Conservation (phyloP, 2,113 vertebrate genomes). For the Apistogramma diplotaenia region DNA sequence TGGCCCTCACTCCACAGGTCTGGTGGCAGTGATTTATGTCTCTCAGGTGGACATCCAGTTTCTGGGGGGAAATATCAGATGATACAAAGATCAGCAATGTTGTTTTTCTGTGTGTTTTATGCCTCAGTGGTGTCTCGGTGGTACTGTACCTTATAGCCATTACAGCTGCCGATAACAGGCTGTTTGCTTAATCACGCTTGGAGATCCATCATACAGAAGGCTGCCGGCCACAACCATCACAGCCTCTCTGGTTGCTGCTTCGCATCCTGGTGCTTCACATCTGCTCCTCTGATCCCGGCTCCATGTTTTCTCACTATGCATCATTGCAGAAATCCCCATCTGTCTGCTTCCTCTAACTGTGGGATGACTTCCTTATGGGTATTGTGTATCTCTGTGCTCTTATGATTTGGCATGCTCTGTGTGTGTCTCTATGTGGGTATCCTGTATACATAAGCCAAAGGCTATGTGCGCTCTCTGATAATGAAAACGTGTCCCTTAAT, state of each 20-base stretch:
- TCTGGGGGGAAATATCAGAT: constrained; percentile 35
- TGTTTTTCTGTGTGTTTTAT: constrained; percentile 16
- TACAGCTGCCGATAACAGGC: constrained; percentile 36
- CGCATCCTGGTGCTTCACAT: constrained; percentile 13
- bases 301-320: background rate
- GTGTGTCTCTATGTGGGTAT: background rate
- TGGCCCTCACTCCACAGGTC: constrained; percentile 22
- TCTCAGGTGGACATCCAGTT: constrained; percentile 35
- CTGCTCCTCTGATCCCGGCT: background rate
- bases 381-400: background rate
- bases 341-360: constrained; percentile 3
- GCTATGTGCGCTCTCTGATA: constrained; percentile 22
- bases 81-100: constrained; percentile 30
- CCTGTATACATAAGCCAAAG: background rate
- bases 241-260: constrained; percentile 2
- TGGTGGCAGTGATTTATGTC: constrained; percentile 35
- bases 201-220: constrained; percentile 34
- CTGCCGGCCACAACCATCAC: constrained; percentile 10
- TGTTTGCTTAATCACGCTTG: constrained; percentile 40
- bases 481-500: constrained; percentile 30
- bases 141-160: constrained; percentile 5
- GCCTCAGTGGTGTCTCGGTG: background rate
- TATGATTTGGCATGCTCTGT: background rate
- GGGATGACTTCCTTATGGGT: background rate
- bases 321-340: background rate